A percentile compares a stretch with the other conserved stretches of the same genome.
phyloP scores from a whole-genome alignment of 1,140 invertebrate species.

The Calephelis nemesis region DNA sequence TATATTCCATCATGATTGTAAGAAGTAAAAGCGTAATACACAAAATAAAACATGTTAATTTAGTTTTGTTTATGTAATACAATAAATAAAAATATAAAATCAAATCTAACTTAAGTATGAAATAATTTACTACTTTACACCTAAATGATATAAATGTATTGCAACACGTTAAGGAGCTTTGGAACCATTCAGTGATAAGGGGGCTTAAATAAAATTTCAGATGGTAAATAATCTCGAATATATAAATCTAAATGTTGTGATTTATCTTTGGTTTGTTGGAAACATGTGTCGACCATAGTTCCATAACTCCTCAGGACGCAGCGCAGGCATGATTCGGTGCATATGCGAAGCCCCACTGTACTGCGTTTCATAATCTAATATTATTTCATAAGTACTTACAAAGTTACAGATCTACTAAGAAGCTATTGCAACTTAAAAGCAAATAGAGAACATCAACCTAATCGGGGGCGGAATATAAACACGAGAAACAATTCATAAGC shows the following conservation, averaged over 20 bases:
- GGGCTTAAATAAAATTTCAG: conserved; percentile 55
- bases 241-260: conserved; percentile 69
- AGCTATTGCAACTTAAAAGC: conserved; percentile 71
- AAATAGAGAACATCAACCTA: conserved; percentile 70
- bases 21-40: conserved; percentile 74
- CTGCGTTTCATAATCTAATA: conserved; percentile 46
- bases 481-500: conserved; percentile 29
- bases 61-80: conserved; percentile 63
- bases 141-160: conserved; percentile 76
- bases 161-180: conserved; percentile 76
- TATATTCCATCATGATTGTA: conserved; percentile 75
- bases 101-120: conserved; percentile 73
- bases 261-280: conserved; percentile 74
- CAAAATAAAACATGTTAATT: conserved; percentile 70
- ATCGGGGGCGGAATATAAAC: conserved; percentile 36
- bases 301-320: conserved; percentile 69
- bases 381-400: conserved; percentile 76
- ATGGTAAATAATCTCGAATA: conserved; percentile 58
- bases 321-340: conserved; percentile 33
- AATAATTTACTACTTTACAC: conserved; percentile 78
- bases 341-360: conserved; percentile 31
- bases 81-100: conserved; percentile 76
- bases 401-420: conserved; percentile 77
- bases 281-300: conserved; percentile 58
- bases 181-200: conserved; percentile 65